These are phyloP conservation scores for Liodrosophila aerea DNA, from an alignment of 2,888 invertebrate species.

Conservation along the genomic window DNA sequence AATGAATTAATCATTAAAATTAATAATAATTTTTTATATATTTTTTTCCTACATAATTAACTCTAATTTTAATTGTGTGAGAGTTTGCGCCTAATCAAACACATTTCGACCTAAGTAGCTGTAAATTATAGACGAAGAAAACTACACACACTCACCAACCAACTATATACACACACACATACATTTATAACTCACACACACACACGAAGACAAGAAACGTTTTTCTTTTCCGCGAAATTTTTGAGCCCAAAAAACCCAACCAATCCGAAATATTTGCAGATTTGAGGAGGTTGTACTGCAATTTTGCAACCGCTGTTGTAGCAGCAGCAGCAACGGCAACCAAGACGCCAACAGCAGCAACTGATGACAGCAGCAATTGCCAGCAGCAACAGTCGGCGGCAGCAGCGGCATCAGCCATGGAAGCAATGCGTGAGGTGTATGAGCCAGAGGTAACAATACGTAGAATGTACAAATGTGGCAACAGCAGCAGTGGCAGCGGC, in stretches of 20 bases:
- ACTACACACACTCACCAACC: conserved; percentile 5
- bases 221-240: no score
- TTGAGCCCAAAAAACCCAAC: conserved; percentile 71
- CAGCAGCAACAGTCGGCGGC: conserved; percentile 33
- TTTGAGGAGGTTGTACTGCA: conserved; percentile 82
- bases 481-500: conserved; percentile 30
- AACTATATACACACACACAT: no score
- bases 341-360: conserved; percentile 35
- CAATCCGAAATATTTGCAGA: conserved; percentile 82
- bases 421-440: conserved; percentile 61
- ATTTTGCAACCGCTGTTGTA: conserved; percentile 81
- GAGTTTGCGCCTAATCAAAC: conserved; percentile 49
- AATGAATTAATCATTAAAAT: conserved; percentile 25
- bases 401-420: conserved; percentile 24
- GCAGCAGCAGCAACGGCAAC: conserved; percentile 67
- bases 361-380: conserved; percentile 17
- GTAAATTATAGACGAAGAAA: conserved; percentile 35
- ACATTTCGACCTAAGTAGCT: conserved; percentile 44
- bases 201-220: conserved; percentile 18
- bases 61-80: conserved; percentile 42
- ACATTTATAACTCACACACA: conserved; percentile 10
- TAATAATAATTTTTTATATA: conserved; percentile 5
- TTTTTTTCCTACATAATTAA: conserved; percentile 23
- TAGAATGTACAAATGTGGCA: conserved; percentile 81
- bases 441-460: conserved; percentile 82